Evolutionary conservation across 2,888 invertebrate genomes (phyloP).

Genomic region (Crematogaster levior): DNA sequence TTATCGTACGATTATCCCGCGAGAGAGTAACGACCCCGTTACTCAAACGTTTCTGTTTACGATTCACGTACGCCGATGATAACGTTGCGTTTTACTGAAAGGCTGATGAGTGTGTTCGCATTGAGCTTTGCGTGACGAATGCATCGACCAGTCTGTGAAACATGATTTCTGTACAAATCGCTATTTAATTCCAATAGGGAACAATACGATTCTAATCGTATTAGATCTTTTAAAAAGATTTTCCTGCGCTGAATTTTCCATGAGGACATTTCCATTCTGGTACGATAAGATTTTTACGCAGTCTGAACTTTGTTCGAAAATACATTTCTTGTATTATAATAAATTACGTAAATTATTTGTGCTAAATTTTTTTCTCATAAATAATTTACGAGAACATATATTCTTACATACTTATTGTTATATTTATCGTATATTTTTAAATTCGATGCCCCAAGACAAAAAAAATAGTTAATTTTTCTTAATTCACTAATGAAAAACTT

Average conservation of each 20-base stretch:
- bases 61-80: slow-evolving; percentile 62
- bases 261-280: neutral
- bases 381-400: neutral
- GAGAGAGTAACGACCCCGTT: slow-evolving; percentile 69
- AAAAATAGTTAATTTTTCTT: neutral
- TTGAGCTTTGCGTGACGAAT: slow-evolving; percentile 28
- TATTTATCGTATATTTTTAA: neutral
- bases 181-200: neutral
- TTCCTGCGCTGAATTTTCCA: neutral
- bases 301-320: neutral
- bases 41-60: slow-evolving; percentile 68
- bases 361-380: neutral
- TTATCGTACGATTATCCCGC: slow-evolving; percentile 68
- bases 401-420: neutral
- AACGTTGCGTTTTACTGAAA: slow-evolving; percentile 54
- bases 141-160: neutral
- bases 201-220: neutral
- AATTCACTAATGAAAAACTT: neutral
- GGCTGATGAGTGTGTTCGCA: neutral
- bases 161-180: slow-evolving; percentile 17
- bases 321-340: neutral
- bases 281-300: neutral
- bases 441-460: neutral
- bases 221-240: neutral
- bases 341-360: neutral